A percentile compares a stretch with the other conserved stretches of the same genome.
Evolutionary conservation across 2,113 vertebrate genomes (phyloP).

Genomic region (Uria aalge): DNA sequence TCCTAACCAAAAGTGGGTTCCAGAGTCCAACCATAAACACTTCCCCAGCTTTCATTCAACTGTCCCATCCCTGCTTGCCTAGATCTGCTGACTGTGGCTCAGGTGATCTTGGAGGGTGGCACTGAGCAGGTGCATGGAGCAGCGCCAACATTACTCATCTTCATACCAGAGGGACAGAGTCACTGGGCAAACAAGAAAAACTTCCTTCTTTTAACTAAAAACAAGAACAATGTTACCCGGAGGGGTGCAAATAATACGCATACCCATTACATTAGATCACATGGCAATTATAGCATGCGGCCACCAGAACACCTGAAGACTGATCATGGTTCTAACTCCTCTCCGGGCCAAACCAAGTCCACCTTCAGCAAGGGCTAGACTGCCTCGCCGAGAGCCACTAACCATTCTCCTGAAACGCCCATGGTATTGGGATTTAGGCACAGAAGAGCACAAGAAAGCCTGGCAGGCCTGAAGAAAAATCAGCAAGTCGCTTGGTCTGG

Average conservation of each 20-base stretch:
- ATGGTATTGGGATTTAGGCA: not conserved
- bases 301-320: not conserved
- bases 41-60: not conserved
- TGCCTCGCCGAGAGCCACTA: not conserved
- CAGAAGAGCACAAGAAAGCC: not conserved
- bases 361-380: not conserved
- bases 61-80: not conserved
- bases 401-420: not conserved
- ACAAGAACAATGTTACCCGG: slow-evolving; percentile 33
- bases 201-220: slow-evolving; percentile 63
- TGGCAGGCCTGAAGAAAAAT: not conserved
- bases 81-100: slow-evolving; percentile 25
- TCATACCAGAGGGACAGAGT: slow-evolving; percentile 73
- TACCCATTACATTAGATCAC: slow-evolving; percentile 29
- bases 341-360: rapidly evolving
- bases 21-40: not conserved
- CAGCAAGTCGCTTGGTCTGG: not conserved
- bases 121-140: slow-evolving; percentile 75
- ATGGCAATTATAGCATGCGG: not conserved
- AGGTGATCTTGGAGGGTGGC: slow-evolving; percentile 71
- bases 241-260: slow-evolving; percentile 14
- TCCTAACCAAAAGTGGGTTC: not conserved
- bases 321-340: not conserved
- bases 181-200: slow-evolving; percentile 60
- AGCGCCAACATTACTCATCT: slow-evolving; percentile 69